phyloP scores from a whole-genome alignment of 2,113 vertebrate genomes.

The Zosterops lateralis region DNA sequence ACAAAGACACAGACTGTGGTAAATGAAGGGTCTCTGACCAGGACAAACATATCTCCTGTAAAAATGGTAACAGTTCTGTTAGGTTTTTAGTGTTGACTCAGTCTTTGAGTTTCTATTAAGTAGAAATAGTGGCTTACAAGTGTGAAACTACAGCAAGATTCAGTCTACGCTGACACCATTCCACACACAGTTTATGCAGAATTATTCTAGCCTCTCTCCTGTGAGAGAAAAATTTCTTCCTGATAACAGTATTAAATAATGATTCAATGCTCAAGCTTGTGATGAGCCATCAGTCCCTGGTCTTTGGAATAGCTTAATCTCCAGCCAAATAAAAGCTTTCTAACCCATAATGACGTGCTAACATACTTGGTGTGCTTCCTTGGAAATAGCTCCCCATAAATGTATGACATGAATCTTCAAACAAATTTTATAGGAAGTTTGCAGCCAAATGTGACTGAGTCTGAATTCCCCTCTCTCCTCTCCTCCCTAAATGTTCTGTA shows the following conservation, averaged over 20 bases:
- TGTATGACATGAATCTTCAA: background rate
- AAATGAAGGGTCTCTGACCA: background rate
- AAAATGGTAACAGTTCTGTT: background rate
- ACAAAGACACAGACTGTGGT: background rate
- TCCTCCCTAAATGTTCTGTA: background rate
- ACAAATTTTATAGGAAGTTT: slow-evolving; percentile 1
- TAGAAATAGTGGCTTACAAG: background rate
- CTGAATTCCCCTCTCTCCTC: background rate
- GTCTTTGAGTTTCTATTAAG: background rate
- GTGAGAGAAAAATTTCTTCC: background rate
- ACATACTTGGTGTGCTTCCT: background rate
- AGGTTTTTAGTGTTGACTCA: background rate
- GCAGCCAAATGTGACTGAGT: background rate
- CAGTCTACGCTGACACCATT: background rate
- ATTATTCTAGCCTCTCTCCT: background rate
- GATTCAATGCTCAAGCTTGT: background rate
- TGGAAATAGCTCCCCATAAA: background rate
- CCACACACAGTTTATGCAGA: background rate
- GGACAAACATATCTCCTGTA: background rate
- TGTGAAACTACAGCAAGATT: background rate
- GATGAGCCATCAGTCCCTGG: background rate
- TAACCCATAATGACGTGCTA: background rate
- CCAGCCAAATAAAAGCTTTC: background rate
- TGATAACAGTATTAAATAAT: background rate
- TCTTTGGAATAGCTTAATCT: background rate